Evolutionary conservation across 2,113 vertebrate genomes (phyloP).

Genomic region (Odocoileus hemionus): DNA sequence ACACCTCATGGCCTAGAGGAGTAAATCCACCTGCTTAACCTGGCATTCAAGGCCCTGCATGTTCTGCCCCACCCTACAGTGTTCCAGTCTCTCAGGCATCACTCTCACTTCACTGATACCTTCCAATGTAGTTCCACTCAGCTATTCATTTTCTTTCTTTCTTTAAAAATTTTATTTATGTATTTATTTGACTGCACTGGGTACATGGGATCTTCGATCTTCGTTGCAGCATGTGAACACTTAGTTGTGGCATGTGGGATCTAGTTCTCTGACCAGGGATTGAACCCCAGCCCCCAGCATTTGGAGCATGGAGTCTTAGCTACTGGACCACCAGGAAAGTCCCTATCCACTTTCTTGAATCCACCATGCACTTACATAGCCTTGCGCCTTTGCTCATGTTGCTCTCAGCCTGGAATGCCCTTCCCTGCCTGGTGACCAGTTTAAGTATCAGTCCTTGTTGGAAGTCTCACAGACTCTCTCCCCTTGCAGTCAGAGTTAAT

Average conservation of each 20-base stretch:
- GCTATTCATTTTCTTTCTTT: neutral
- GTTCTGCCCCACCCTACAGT: neutral
- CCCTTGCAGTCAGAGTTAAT: slow-evolving; percentile 4
- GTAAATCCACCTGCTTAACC: neutral
- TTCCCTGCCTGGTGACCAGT: neutral
- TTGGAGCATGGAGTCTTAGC: neutral
- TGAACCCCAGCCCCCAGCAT: neutral
- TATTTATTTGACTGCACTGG: neutral
- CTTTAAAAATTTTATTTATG: neutral
- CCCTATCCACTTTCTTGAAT: neutral
- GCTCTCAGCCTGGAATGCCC: neutral
- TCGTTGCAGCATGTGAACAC: neutral
- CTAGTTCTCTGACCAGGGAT: neutral
- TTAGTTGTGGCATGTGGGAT: neutral
- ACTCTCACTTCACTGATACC: neutral
- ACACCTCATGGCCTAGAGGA: neutral
- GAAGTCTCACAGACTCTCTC: neutral
- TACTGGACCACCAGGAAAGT: neutral
- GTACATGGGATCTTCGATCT: neutral
- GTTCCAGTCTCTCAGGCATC: neutral
- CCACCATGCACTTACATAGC: neutral
- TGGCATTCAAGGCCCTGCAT: neutral
- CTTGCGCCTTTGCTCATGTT: neutral
- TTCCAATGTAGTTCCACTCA: neutral
- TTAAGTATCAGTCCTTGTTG: neutral